Base-by-base conservation (phyloP, 2,797 vertebrate genomes). In the Spinus pinus region DNA sequence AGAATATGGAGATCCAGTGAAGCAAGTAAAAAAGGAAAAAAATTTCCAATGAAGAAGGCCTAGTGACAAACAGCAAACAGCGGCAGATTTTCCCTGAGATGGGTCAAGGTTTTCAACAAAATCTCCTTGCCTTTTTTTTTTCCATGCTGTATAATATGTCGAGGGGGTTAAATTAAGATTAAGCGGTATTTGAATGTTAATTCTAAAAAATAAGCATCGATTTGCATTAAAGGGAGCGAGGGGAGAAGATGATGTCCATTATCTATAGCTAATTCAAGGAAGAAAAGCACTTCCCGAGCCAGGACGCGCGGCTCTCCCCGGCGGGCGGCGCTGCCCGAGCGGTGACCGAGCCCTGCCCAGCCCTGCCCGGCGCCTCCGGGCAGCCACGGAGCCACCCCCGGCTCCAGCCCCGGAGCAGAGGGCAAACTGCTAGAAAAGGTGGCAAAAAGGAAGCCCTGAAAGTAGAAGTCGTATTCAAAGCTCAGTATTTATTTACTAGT, bases 281-380 rank as follows among this genome's bases (percentile, higher is more conserved):
- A 54, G 16, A 50, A 46, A 50, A 41, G 4, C 46, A 1, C 7
- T 10, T 33, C 15, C 30, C 47, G 24, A 12, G 2, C 2, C 42
- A 2, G 64, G 25, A 41, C 19, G 1, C 2, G 54, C n/a, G 12
- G 39, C 19, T 2, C 6, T 2, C 13, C 10, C 71, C 61, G 35
- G 35, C 17, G 35, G 81, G n/a, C 8, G 53, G 71, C n/a, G 53
- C 81, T 58, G 81, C 53, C 61, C 53, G 14, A 12, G 31, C 51
- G 14, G 51, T 2, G 27, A 4, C n/a, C 8, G 25, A 47, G 31
- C 35, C 23, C 8, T 12, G 16, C n/a, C 42, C 69, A 7, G 58
- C 49, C 33, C 73, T 7, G 53, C 47, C 5, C 70, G 65, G 25
- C 62, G 6, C 49, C 79, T 24, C 56, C 22, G 49, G 65, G 51